These are phyloP conservation scores for Cyanoliseus patagonus DNA, from an alignment of 2,113 vertebrate species.

Conservation along the genomic window DNA sequence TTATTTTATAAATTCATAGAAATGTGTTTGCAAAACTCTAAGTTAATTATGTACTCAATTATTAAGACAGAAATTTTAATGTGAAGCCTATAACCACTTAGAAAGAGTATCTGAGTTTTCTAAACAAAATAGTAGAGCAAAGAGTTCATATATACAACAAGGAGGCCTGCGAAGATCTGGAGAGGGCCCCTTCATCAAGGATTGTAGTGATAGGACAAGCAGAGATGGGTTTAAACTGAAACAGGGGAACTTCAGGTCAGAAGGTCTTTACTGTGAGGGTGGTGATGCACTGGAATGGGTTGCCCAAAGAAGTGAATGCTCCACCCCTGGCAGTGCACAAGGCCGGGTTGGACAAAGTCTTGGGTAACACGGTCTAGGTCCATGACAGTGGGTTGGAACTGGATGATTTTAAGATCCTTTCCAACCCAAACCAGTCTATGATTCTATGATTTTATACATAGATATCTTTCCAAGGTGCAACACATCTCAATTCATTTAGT, in stretches of 20 bases:
- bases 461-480: neutral
- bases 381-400: neutral
- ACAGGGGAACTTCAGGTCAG: neutral
- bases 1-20: neutral
- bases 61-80: rapidly evolving
- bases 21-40: neutral
- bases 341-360: neutral
- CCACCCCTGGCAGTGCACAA: neutral
- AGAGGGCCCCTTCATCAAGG: neutral
- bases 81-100: neutral
- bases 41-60: neutral
- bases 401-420: neutral
- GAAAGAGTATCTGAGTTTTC: neutral
- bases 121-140: neutral
- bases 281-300: neutral
- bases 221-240: neutral
- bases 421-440: neutral
- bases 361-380: neutral
- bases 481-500: neutral
- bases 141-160: rapidly evolving
- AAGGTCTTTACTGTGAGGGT: neutral
- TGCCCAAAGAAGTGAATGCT: neutral
- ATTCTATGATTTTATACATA: neutral
- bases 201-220: neutral
- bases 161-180: neutral